Conservation (phyloP, 2,113 vertebrate genomes). For the Morphnarchus princeps region DNA sequence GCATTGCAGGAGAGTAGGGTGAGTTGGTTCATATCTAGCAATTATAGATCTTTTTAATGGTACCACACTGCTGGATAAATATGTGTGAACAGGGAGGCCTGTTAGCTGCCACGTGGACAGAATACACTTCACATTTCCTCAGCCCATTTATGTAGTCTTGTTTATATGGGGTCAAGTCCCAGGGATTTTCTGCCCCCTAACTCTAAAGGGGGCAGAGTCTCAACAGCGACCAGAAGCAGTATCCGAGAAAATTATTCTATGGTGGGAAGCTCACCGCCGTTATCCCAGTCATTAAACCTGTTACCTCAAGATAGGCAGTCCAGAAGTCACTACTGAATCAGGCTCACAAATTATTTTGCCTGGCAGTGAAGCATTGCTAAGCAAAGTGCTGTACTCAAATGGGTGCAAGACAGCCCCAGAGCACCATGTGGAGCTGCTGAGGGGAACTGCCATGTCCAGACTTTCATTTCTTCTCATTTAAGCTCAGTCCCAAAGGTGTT, state of each 20-base stretch:
- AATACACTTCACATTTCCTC: not conserved
- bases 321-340: not conserved
- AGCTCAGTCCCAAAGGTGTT: not conserved
- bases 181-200: not conserved
- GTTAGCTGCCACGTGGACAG: not conserved
- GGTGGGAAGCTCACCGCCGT: not conserved
- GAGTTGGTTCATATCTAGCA: not conserved
- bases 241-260: not conserved
- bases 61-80: not conserved
- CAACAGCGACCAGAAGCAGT: not conserved
- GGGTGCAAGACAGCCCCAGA: not conserved
- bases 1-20: not conserved
- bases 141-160: not conserved
- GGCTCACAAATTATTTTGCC: not conserved
- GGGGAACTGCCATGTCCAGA: not conserved
- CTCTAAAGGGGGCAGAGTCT: not conserved
- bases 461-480: not conserved
- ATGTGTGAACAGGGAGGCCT: not conserved
- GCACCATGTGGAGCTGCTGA: not conserved
- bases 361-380: not conserved
- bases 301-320: rapidly evolving
- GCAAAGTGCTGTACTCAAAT: not conserved
- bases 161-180: not conserved
- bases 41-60: not conserved
- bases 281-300: not conserved